Percentiles rank a stretch among this genome's conserved stretches.
Evolutionary conservation across 1,140 invertebrate species (phyloP).

Genomic region (Bemisia tabaci): DNA sequence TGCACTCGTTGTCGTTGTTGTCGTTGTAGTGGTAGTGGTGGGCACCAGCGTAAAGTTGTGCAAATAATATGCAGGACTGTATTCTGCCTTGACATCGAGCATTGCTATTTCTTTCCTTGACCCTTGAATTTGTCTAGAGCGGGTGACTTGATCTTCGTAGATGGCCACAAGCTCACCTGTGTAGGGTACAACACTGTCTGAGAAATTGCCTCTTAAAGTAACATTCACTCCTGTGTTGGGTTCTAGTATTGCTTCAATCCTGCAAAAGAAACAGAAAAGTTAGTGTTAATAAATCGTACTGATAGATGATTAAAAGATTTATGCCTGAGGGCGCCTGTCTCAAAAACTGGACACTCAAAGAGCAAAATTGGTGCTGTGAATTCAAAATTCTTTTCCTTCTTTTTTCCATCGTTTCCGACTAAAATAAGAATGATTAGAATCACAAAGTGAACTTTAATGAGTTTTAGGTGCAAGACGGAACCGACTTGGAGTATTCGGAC

Average conservation of each 20-base stretch:
- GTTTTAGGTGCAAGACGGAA: too few relatives aligned
- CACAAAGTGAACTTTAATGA: too few relatives aligned
- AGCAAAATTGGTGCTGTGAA: too few relatives aligned
- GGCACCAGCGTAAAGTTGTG: slow-evolving; percentile 58
- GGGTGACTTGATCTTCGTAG: slow-evolving; percentile 45
- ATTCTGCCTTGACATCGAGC: slow-evolving; percentile 46
- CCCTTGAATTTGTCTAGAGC: slow-evolving; percentile 37
- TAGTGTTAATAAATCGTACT: too few relatives aligned
- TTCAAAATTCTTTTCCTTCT: too few relatives aligned
- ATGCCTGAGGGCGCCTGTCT: too few relatives aligned
- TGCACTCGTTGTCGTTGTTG: slow-evolving; percentile 45
- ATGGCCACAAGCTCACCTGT: slow-evolving; percentile 49
- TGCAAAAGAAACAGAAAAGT: slow-evolving; percentile 19
- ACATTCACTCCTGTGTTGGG: slow-evolving; percentile 66
- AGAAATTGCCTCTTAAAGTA: slow-evolving; percentile 52
- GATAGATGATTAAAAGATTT: too few relatives aligned
- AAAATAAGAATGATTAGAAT: too few relatives aligned
- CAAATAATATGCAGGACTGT: slow-evolving; percentile 55
- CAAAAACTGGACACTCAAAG: too few relatives aligned
- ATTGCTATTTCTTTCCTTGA: slow-evolving; percentile 44
- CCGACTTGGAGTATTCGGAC: too few relatives aligned
- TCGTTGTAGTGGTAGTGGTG: slow-evolving; percentile 58
- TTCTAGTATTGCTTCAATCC: slow-evolving; percentile 44
- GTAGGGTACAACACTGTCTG: slow-evolving; percentile 54
- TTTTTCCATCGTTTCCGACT: too few relatives aligned